Evolutionary conservation across 2,888 invertebrate species (phyloP), one percentile per base, ranked within the genome.

Genomic region (Acronicta leporina): DNA sequence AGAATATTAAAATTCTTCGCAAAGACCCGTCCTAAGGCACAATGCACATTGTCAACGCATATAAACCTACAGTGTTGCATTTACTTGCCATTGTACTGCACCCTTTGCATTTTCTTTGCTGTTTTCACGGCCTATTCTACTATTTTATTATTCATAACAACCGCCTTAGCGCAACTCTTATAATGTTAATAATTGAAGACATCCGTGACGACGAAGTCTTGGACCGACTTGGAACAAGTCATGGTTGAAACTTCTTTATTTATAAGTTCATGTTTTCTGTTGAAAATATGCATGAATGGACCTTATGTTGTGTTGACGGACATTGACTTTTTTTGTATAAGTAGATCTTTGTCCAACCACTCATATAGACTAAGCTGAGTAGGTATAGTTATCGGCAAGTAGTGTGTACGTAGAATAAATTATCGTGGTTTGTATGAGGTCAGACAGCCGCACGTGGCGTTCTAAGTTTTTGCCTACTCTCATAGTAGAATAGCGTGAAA

Each of bases 121-220:
- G 85, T 90, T 89, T 90, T 87, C 89, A 89, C 87, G 84, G 88
- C 83, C 86, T 89, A 88, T 92, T 89, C 89, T 85, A 82, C 82
- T 81, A 80, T 90, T 93, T 89, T 92, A 93, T 93, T 93, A 93
- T 93, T 92, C 89, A 92, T 90, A 87, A 90, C 87, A 87, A 89
- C 88, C 83, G 87, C 88, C 89, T 90, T 89, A 85, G 89, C 84
- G 81, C 87, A 83, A 85, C 86, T 89, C 82, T 84, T 84, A 84
- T 86, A 85, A 89, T 88, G 88, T 92, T 88, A 93, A 93, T 92
- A 92, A 92, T 93, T 92, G 90, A 93, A 83, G 81, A 85, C 86
- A 84, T 85, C 86, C 86, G 86, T 87, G 89, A 90, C 87, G 85
- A 82, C 49, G 64, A 71, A 68, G 71, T 68, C 71, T 68, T 71